Evolutionary conservation across 2,113 vertebrate genomes (phyloP), one percentile per base, ranked within the genome.

Genomic region (Phyllostomus hastatus): DNA sequence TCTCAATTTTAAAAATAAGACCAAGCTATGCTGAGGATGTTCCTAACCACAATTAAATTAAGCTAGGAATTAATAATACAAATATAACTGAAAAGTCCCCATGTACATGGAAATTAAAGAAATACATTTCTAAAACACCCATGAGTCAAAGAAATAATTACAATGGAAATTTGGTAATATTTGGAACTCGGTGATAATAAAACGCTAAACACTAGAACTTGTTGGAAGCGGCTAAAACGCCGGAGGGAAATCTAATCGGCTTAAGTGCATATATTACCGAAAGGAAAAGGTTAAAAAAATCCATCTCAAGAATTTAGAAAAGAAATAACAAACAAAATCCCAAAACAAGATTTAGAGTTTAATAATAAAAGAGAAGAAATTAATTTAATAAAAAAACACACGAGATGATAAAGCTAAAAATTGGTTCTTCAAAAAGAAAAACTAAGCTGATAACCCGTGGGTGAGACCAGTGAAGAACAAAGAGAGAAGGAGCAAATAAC

Each of bases 41-140:
- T 81, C 43, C 75, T 73, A 88, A 73, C 66, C 76, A 81, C 43
- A 81, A 88, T 80, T 88, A 94, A 61, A 61, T 88, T 93, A 88
- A 80, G 64, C 67, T 64, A 73, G 66, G n/a, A 94, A 94, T 88
- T 81, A 81, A 73, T 94, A 88, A 94, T 70, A 79, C 48, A 95
- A 90, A 70, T 70, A 80, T 17, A 80, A 72, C 52, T 80, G 72
- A 79, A 64, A 91, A 52, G 81, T 91, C 52, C 73, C 81, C n/a
- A 20, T 61, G 72, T 72, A 54, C 66, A 28, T 79, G 87, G 26
- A 90, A 95, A 95, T 95, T 95, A 95, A 86, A 91, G 73, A 95
- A 86, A 91, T 79, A 80, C 72, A 91, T 95, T 95, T 86, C 81
- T 64, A 70, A 79, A 79, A 95, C 17, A 89, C 48, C 41, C 48